Evolutionary conservation across 1,140 invertebrate genomes (phyloP).

Genomic region (Formica exsecta): DNA sequence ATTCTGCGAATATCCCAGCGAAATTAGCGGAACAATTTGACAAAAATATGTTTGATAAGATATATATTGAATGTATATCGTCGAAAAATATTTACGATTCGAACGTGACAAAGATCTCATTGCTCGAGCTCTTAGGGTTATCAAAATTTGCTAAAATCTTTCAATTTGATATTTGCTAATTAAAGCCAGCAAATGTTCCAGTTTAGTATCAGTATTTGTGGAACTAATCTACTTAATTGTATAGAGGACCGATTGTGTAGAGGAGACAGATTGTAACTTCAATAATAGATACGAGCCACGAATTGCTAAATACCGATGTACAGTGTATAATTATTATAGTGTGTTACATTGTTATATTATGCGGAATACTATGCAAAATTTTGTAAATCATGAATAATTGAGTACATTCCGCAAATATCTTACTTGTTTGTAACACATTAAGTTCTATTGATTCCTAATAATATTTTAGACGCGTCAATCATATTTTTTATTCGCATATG

Average conservation of each 20-base stretch:
- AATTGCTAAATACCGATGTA: neutral
- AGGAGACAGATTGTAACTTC: constrained; percentile 47
- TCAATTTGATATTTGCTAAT: constrained; percentile 9
- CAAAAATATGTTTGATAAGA: neutral
- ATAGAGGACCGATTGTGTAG: constrained; percentile 44
- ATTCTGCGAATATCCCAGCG: neutral
- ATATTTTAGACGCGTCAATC: constrained; percentile 20
- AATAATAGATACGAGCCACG: constrained; percentile 25
- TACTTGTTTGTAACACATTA: constrained; percentile 9
- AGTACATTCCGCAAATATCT: constrained; percentile 23
- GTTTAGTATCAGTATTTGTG: constrained; percentile 19
- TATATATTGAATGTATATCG: neutral
- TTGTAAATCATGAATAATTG: neutral
- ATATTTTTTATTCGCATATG: constrained; percentile 9
- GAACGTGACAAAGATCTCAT: neutral
- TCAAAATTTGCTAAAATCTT: neutral
- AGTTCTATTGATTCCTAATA: constrained; percentile 10
- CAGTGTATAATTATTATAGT: neutral
- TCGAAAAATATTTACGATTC: neutral
- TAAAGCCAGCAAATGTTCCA: constrained; percentile 57
- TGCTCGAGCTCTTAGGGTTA: neutral
- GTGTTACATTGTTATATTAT: neutral
- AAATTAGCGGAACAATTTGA: neutral
- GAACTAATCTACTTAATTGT: constrained; percentile 54
- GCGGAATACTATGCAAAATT: constrained; percentile 7